Base-by-base conservation (phyloP, 2,797 vertebrate genomes). In the Adelosebastes latens region DNA sequence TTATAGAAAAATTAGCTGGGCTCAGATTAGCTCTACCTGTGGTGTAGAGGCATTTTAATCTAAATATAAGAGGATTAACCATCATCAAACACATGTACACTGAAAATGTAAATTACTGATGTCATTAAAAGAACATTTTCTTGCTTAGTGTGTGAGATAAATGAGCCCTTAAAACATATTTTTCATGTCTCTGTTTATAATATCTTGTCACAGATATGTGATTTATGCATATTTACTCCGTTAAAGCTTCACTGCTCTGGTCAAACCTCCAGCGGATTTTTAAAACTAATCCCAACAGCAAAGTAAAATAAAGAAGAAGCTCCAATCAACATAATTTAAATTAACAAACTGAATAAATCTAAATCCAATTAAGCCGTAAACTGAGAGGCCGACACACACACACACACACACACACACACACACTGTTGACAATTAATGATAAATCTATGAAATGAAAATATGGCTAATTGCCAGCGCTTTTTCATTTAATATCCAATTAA, bases 401-500 rank as follows among this genome's bases (percentile, higher is more conserved):
- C 31, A 64, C 14, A 63, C 61, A 24, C 46, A 32, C 22, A 31
- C 59, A 46, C 6, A 27, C 24, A 39, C n/a, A 31, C 20, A 72
- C 69, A 59, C 29, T 60, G 20, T 22, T 39, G 58, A 25, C 25
- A 61, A 49, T 46, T 78, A 62, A 20, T 22, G 55, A 76, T 32
- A 59, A 71, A 70, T 59, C 32, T 62, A 49, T 3, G 55, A 53
- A 74, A 72, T 66, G 20, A 42, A 32, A 31, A 53, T 49, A 5
- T 53, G 29, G n/a, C 16, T 53, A 60, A 39, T 78, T 68, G 62
- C 25, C 39, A 32, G 18, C 0, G 11, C 14, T 25, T 46, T 34
- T 77, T 77, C 3, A 56, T 77, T 88, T 68, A 61, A 72, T 79
- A 82, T 2, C 81, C 10, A 80, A 4, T 81, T 3, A 74, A 34